Evolutionary conservation across 2,113 vertebrate genomes (phyloP), one percentile per base, ranked within the genome.

Genomic region (Oophaga pumilio): DNA sequence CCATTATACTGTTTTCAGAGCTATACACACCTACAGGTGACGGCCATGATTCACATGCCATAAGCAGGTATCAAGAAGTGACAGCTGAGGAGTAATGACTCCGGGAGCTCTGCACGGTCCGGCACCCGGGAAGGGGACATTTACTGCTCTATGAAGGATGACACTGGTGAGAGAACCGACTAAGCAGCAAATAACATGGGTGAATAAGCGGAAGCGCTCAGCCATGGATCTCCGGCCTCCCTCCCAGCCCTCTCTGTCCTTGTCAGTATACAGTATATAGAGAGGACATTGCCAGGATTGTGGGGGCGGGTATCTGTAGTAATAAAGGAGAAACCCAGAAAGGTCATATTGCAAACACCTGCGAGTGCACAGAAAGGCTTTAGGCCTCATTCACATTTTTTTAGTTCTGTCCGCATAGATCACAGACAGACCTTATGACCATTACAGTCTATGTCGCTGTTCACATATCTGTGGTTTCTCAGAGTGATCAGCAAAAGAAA

Each of bases 141-240:
- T 28, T 71, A 7, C 43, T 7, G 49, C 76, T 53, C n/a, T 77
- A 22, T 77, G 50, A 77, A 6, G 76, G 76, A 77, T 77, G 14
- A 56, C 22, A 77, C 20, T 2, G 33, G 10, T 8, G 14, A 14
- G n/a, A 53, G 50, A 77, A 77, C 10, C 22, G n/a, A 56, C 15
- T 77, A 53, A n/a, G 50, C 26, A 53, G 76, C 76, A 77, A 33
- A 77, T 77, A 50, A 77, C 22, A 57, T 20, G 76, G 52, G 6
- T 57, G 52, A 78, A 78, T 78, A 57, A 77, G 52, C 76, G 10
- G 76, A 77, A 78, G 24, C 56, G 8, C 22, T 28, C 76, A 56
- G 53, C 52, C 52, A 78, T 57, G 53, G 76, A 78, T 78, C 76
- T 8, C 14, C 50, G 20, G 43, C 76, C 7, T 2, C n/a, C 5